Evolutionary conservation across 2,113 vertebrate species (phyloP), one percentile per base, ranked within the genome.

Genomic region (Sinocyclocheilus anophthalmus): DNA sequence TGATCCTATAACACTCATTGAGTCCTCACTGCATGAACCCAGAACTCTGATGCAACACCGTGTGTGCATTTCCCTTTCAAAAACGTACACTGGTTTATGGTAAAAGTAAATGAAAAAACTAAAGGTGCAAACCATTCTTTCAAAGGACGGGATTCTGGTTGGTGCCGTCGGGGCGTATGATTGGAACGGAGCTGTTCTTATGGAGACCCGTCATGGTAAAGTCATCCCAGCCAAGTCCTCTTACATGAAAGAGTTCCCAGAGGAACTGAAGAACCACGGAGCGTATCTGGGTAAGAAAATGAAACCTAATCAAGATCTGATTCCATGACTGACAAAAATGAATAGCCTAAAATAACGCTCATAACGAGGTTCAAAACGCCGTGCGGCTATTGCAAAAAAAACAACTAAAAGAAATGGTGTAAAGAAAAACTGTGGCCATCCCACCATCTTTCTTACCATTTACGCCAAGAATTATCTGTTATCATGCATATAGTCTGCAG

Each of bases 151-250:
- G 24, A 88, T 99, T 84, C 93, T 99, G 57, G 94, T 99, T n/a
- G 98, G 98, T 18, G 98, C 97, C 0, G 97, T 98, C 2, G 98
- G 98, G 0, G 98, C 98, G 14, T 99, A 99, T 0, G 97, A 99
- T 92, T 99, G 98, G 98, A 99, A 96, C 0, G 98, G 98, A 0
- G 97, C 98, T 0, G 96, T 99, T 45, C 94, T 99, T 20, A 99
- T 99, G 87, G 96, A 99, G 81, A 98, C 96, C 6, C 96, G 93
- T 67, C 86, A 94, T 0, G 98, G 97, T 22, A 98, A 96, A 87
- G 93, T 98, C 0, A 95, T 99, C 45, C 95, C 97, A 6, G 96
- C 95, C 0, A 94, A 96, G 48, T 97, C 97, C 22, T 96, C 97
- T 1, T 99, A 98, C 67, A 92, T 95, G 73, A 94, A 96, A 20